Percentiles rank a stretch among this genome's conserved stretches.
These are phyloP conservation scores for Drosophila eugracilis DNA, from an alignment of 1,140 invertebrate species.

Conservation along the genomic window DNA sequence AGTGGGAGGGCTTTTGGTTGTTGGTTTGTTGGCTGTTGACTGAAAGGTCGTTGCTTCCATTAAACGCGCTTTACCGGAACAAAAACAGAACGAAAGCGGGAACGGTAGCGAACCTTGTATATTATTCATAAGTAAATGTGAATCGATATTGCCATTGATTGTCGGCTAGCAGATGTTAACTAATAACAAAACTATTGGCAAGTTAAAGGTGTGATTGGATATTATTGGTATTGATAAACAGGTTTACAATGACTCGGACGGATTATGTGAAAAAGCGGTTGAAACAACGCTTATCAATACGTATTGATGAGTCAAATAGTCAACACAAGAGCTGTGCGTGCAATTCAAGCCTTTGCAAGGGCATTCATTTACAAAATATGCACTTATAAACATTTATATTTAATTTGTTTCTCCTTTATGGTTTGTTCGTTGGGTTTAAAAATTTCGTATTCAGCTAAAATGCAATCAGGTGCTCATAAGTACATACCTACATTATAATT, in stretches of 20 bases:
- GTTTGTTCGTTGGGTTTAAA: not conserved
- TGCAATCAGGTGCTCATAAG: not conserved
- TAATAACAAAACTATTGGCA: conserved; percentile 24
- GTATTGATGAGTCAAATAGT: conserved; percentile 21
- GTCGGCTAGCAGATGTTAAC: conserved; percentile 4
- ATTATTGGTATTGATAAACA: not conserved
- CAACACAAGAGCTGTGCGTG: conserved; percentile 18
- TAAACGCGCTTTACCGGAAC: conserved; percentile 75
- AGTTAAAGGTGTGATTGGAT: conserved; percentile 10
- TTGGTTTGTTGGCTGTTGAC: conserved; percentile 59
- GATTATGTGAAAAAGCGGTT: conserved; percentile 5
- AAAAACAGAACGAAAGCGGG: conserved; percentile 55
- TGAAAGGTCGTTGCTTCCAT: conserved; percentile 82
- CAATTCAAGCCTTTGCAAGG: conserved; percentile 16
- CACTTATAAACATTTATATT: too few relatives aligned
- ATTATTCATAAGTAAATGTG: conserved; percentile 43
- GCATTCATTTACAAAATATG: conserved; percentile 11
- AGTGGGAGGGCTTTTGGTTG: conserved; percentile 23
- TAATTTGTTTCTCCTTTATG: conserved; percentile 5
- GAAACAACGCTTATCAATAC: conserved; percentile 16
- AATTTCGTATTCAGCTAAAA: conserved; percentile 1
- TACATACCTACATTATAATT: not conserved
- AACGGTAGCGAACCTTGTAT: conserved; percentile 8
- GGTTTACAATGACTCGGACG: not conserved
- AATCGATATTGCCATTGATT: conserved; percentile 37